Evolutionary conservation across 2,797 vertebrate genomes (phyloP).

Genomic region (Vireo griseus): DNA sequence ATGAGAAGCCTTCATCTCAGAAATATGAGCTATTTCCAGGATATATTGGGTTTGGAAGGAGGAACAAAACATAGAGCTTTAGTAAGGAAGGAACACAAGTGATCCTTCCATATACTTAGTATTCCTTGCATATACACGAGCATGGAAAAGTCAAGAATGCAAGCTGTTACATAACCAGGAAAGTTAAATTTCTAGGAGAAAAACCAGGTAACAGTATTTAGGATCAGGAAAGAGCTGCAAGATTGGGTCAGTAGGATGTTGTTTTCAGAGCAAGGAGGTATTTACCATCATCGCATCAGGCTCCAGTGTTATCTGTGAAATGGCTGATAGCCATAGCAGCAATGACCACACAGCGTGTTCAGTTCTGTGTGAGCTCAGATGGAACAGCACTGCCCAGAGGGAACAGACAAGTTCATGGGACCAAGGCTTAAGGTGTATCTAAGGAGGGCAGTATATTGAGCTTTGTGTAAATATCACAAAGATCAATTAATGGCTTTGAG

Average conservation of each 20-base stretch:
- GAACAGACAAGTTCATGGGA: slow-evolving; percentile 1
- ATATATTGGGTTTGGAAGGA: background rate
- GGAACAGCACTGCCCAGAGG: background rate
- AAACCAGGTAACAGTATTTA: background rate
- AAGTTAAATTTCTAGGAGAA: background rate
- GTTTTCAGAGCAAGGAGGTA: background rate
- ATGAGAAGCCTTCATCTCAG: background rate
- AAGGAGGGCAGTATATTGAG: background rate
- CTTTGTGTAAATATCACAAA: slow-evolving; percentile 29
- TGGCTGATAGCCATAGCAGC: background rate
- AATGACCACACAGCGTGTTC: background rate
- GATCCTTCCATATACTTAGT: background rate
- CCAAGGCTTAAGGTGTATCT: background rate
- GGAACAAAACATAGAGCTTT: background rate
- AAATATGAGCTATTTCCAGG: background rate
- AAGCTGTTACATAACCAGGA: background rate
- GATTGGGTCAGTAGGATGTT: background rate
- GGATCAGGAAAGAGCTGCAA: background rate
- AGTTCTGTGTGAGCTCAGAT: background rate
- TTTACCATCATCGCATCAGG: background rate
- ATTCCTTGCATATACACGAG: background rate
- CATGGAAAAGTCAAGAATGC: background rate
- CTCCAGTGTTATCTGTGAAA: background rate
- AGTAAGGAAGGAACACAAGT: background rate
- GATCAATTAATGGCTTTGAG: background rate